A percentile compares a stretch with the other conserved stretches of the same genome.
Conservation (phyloP, 1,140 invertebrate species). For the Acyrthosiphon pisum region DNA sequence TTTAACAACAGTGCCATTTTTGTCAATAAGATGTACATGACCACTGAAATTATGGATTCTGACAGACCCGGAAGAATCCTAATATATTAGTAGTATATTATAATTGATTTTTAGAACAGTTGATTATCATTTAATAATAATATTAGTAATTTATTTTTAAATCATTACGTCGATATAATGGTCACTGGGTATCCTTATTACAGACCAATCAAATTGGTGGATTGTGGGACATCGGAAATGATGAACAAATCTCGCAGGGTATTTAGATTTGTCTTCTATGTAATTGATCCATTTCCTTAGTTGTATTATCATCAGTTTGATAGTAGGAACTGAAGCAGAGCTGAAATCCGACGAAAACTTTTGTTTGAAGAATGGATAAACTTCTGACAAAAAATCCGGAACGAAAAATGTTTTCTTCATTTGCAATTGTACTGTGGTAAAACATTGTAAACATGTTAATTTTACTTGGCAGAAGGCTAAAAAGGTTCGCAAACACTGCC, state of each 20-base stretch:
- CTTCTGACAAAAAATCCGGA: not conserved
- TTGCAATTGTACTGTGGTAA: not conserved
- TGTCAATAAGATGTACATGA: conserved; percentile 5
- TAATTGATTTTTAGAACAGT: not conserved
- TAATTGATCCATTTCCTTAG: conserved; percentile 24
- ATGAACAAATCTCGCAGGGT: not conserved
- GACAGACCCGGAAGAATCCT: not conserved
- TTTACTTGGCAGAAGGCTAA: not conserved
- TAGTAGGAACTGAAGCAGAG: not conserved
- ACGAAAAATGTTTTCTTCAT: conserved; percentile 23
- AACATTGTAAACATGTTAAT: not conserved
- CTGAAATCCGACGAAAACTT: conserved; percentile 8
- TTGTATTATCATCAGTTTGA: not conserved
- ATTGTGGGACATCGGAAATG: not conserved
- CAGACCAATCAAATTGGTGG: conserved; percentile 42
- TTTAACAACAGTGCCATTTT: conserved; percentile 40
- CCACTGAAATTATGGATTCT: conserved; percentile 42
- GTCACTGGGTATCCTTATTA: conserved; percentile 3
- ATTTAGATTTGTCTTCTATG: not conserved
- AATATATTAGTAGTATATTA: not conserved
- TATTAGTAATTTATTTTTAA: not conserved
- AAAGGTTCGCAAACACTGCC: not conserved
- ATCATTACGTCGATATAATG: conserved; percentile 7
- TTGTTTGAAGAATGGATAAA: not conserved
- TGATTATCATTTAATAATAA: not conserved